phyloP scores from a whole-genome alignment of 2,888 invertebrate genomes.

The Chaitophorus viminalis region DNA sequence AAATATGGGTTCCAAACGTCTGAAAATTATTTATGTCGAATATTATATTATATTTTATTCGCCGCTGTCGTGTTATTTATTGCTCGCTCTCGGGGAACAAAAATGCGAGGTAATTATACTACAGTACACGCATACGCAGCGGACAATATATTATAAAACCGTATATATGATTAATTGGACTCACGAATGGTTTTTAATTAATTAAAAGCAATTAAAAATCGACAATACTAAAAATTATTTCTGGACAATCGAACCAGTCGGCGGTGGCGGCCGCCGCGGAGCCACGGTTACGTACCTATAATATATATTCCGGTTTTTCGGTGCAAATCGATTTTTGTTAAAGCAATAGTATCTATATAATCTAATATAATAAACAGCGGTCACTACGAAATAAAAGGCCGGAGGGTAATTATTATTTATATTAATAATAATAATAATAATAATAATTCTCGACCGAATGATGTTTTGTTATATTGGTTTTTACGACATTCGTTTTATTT shows the following conservation, averaged over 20 bases:
- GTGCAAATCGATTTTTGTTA: constrained; percentile 40
- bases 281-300: background rate
- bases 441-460: background rate
- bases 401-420: constrained; percentile 35
- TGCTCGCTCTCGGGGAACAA: constrained; percentile 9
- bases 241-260: constrained; percentile 52
- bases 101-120: constrained; percentile 21
- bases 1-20: constrained; percentile 40
- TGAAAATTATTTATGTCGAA: constrained; percentile 54
- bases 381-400: constrained; percentile 21
- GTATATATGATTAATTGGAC: constrained; percentile 51
- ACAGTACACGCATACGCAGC: background rate
- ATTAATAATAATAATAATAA: constrained; percentile 23
- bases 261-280: background rate
- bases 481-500: constrained; percentile 15
- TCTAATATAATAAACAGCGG: constrained; percentile 3
- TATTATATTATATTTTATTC: constrained; percentile 41
- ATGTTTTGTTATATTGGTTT: constrained; percentile 3
- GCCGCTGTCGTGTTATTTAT: constrained; percentile 45
- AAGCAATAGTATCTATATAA: background rate
- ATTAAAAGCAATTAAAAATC: constrained; percentile 54
- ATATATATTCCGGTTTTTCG: constrained; percentile 47
- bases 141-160: background rate
- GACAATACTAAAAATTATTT: constrained; percentile 44
- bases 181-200: constrained; percentile 54